A percentile compares a stretch with the other conserved stretches of the same genome.
Conservation (phyloP, 2,888 invertebrate genomes). For the Drosophila parthenogenetica region DNA sequence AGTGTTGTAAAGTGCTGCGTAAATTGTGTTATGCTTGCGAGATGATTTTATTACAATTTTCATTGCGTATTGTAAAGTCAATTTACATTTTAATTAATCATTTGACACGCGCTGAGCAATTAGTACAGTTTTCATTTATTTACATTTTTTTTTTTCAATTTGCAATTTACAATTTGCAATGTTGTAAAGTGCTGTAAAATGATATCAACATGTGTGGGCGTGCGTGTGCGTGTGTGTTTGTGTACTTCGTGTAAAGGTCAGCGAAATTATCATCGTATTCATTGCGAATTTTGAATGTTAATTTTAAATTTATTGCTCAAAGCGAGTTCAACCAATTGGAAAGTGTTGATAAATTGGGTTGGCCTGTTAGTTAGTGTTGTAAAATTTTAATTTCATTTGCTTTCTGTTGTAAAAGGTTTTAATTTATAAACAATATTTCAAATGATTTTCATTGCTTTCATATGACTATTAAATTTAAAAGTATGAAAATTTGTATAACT, state of each 20-base stretch:
- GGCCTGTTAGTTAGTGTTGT: background rate
- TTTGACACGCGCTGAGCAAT: background rate
- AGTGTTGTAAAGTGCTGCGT: slow-evolving; percentile 9
- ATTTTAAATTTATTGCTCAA: background rate
- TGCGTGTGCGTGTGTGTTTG: background rate
- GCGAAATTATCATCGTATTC: background rate
- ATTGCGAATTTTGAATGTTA: background rate
- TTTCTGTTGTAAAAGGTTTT: no score
- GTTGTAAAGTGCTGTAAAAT: background rate
- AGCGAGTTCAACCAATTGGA: background rate
- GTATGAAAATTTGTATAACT: no score
- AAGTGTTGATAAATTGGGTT: background rate
- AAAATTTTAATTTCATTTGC: background rate
- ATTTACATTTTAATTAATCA: background rate
- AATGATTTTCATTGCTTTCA: no score
- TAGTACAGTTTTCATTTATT: background rate
- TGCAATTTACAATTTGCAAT: background rate
- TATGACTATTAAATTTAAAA: no score
- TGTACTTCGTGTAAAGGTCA: background rate
- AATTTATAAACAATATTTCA: no score
- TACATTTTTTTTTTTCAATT: background rate
- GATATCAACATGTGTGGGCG: background rate
- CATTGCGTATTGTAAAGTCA: background rate
- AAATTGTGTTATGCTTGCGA: background rate
- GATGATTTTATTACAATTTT: background rate